Conservation (phyloP, 30 jellyfish, hydroid and myxozoan species). For the Turritopsis rubra region DNA sequence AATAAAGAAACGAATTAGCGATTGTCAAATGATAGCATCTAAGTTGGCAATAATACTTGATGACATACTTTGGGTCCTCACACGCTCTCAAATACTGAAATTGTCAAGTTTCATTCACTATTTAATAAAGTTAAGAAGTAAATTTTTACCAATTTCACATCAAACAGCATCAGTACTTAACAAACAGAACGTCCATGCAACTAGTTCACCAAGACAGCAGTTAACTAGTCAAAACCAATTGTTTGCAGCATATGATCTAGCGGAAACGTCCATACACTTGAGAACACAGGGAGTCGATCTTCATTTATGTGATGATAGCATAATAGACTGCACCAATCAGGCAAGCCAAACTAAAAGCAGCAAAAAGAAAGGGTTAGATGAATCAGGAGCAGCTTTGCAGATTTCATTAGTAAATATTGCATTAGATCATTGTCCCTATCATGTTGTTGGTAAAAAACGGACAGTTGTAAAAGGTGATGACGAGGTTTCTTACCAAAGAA, state of each 20-base stretch:
- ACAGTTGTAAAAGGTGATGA: conserved; percentile 52
- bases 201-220: conserved; percentile 29
- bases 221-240: conserved; percentile 37
- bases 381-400: conserved; percentile 75
- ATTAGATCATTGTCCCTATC: conserved; percentile 95
- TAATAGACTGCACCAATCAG: conserved; percentile 41
- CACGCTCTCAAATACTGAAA: conserved; percentile 83
- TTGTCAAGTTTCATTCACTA: conserved; percentile 83
- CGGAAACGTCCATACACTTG: conserved; percentile 83
- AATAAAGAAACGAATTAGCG: conserved; percentile 66
- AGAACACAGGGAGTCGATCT: conserved; percentile 70
- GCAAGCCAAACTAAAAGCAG: neutral
- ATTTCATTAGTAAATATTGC: conserved; percentile 48
- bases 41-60: conserved; percentile 69
- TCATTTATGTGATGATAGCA: conserved; percentile 89
- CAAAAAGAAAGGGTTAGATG: conserved; percentile 19
- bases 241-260: conserved; percentile 69
- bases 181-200: conserved; percentile 29
- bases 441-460: conserved; percentile 73
- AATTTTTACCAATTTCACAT: conserved; percentile 70
- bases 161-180: conserved; percentile 38
- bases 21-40: conserved; percentile 84
- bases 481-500: conserved; percentile 59
- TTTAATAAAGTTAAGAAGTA: conserved; percentile 58
- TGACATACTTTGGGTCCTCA: conserved; percentile 85